These are phyloP conservation scores for Spizella passerina DNA, from an alignment of 2,797 vertebrate species.

Conservation along the genomic window DNA sequence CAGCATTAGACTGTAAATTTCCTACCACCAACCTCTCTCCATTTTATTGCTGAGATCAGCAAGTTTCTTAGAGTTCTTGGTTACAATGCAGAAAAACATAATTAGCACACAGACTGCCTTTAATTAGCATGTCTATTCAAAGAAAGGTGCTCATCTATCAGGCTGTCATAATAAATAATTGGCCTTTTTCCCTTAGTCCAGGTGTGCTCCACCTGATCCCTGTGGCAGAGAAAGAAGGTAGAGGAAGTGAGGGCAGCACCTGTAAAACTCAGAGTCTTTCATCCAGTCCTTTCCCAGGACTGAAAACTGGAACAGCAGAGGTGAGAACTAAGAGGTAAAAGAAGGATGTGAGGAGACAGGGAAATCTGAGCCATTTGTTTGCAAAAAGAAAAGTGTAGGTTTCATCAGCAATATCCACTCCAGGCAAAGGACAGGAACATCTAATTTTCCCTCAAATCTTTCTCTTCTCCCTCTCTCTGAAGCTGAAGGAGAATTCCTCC, in stretches of 20 bases:
- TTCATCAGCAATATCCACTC: background rate
- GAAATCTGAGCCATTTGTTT: background rate
- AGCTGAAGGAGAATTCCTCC: background rate
- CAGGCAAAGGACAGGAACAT: background rate
- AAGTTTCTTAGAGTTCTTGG: background rate
- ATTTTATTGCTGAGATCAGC: background rate
- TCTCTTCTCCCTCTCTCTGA: background rate
- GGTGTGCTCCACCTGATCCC: background rate
- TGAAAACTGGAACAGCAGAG: background rate
- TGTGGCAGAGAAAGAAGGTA: background rate
- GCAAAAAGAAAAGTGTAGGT: background rate
- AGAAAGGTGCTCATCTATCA: background rate
- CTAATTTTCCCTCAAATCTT: background rate
- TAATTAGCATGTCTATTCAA: background rate
- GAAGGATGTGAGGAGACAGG: background rate
- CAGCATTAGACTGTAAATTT: background rate
- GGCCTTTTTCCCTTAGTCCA: background rate
- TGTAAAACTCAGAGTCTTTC: background rate
- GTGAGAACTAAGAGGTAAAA: background rate
- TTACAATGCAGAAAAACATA: background rate
- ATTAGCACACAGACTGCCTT: background rate
- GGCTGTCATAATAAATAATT: background rate
- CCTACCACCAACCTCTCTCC: background rate
- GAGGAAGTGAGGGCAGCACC: background rate
- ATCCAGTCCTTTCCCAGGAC: background rate